A percentile compares a stretch with the other conserved stretches of the same genome.
These are phyloP conservation scores for Drosophila triauraria DNA, from an alignment of 1,140 invertebrate species.

Conservation along the genomic window DNA sequence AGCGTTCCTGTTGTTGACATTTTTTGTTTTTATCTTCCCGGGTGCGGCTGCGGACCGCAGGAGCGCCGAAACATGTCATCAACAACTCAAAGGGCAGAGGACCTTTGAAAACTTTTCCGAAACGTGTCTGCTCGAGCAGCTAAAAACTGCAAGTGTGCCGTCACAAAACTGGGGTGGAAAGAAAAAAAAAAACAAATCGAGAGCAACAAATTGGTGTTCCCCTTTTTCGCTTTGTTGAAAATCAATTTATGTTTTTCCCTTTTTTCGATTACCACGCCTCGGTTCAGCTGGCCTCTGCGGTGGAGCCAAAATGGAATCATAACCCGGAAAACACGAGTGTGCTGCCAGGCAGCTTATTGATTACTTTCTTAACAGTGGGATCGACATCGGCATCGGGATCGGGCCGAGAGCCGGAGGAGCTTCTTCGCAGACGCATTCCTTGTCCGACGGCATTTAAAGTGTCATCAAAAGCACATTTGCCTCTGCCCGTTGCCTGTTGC, in stretches of 20 bases:
- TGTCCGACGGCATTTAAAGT: slow-evolving; percentile 52
- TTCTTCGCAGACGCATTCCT: slow-evolving; percentile 19
- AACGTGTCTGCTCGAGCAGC: slow-evolving; percentile 35
- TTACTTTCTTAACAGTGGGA: slow-evolving; percentile 14
- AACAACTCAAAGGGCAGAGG: slow-evolving; percentile 58
- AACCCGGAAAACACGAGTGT: slow-evolving; percentile 24
- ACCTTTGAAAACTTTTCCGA: slow-evolving; percentile 42
- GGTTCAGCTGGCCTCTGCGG: slow-evolving; percentile 26
- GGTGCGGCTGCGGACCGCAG: slow-evolving; percentile 10
- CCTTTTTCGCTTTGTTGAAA: slow-evolving; percentile 27
- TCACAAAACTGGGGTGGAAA: slow-evolving; percentile 6
- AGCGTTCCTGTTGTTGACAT: slow-evolving; percentile 74
- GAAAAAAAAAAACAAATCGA: slow-evolving; percentile 21
- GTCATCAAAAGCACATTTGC: slow-evolving; percentile 79
- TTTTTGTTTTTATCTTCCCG: slow-evolving; percentile 54
- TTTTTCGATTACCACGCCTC: slow-evolving; percentile 32
- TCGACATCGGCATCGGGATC: not conserved
- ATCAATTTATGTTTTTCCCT: slow-evolving; percentile 49
- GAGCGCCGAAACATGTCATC: slow-evolving; percentile 52
- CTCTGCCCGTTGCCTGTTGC: slow-evolving; percentile 2
- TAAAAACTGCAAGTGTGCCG: slow-evolving; percentile 35
- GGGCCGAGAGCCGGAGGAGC: not conserved
- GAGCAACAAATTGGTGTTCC: slow-evolving; percentile 30
- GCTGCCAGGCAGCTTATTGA: slow-evolving; percentile 16
- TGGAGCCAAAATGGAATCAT: slow-evolving; percentile 21